Evolutionary conservation across 2,113 vertebrate genomes (phyloP).

Genomic region (Prolemur simus): DNA sequence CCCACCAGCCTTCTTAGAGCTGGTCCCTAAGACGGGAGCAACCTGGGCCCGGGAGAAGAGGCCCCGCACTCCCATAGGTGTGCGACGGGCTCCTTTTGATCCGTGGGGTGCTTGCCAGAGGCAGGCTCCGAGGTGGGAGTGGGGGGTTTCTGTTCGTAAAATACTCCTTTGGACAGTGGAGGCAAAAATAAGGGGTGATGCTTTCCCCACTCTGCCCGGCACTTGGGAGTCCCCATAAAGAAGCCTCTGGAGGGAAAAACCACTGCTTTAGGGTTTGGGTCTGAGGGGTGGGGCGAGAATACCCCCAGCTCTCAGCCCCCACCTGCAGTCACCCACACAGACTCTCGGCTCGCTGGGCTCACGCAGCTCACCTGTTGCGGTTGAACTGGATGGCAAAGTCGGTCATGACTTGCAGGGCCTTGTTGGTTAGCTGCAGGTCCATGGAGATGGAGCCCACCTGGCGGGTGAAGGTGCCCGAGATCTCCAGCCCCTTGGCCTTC

Average conservation of each 20-base stretch:
- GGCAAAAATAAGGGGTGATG: background rate
- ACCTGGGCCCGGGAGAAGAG: background rate
- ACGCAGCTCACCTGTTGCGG: constrained; percentile 91
- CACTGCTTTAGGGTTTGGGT: background rate
- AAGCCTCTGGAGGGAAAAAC: no score
- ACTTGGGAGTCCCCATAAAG: background rate
- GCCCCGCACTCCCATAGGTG: background rate
- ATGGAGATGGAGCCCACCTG: constrained; percentile 95
- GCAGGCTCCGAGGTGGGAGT: background rate
- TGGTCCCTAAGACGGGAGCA: background rate
- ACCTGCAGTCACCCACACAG: background rate
- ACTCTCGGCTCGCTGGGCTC: fast-evolving
- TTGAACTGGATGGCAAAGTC: constrained; percentile 99
- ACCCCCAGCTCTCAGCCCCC: fast-evolving
- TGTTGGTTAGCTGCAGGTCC: constrained; percentile 96
- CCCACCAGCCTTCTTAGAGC: background rate
- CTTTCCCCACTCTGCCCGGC: no score
- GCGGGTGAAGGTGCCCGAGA: constrained; percentile 94
- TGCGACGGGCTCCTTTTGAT: background rate
- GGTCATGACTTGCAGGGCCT: constrained; percentile 97
- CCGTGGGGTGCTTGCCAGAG: background rate
- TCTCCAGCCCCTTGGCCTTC: constrained; percentile 98
- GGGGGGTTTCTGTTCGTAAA: background rate
- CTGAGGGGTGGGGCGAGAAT: background rate
- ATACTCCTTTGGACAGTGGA: background rate